Percentiles rank a stretch among this genome's conserved stretches.
phyloP scores from a whole-genome alignment of 2,113 vertebrate genomes.

The Ceuthmochares aereus region DNA sequence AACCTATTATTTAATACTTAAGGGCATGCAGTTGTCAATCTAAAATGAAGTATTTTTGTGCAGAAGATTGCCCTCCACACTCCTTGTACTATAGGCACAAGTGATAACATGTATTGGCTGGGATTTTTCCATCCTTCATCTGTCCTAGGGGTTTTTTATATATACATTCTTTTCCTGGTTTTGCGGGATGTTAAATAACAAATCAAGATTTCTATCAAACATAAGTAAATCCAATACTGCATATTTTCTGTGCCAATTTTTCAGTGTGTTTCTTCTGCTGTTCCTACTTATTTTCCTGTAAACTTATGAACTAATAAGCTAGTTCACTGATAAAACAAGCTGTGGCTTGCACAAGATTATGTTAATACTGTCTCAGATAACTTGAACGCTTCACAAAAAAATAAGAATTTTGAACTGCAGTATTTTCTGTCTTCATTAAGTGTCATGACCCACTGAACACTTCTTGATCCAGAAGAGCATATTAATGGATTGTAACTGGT shows the following conservation, averaged over 20 bases:
- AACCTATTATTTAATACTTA: not conserved
- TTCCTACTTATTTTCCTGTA: not conserved
- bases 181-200: not conserved
- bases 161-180: not conserved
- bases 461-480: not conserved
- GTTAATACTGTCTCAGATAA: not conserved
- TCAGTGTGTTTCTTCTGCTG: not conserved
- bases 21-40: not conserved
- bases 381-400: not conserved
- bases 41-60: not conserved
- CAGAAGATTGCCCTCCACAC: not conserved
- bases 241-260: not conserved
- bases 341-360: not conserved
- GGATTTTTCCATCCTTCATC: not conserved
- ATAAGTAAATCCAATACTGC: not conserved
- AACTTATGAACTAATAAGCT: not conserved
- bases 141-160: not conserved
- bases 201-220: not conserved
- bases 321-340: not conserved
- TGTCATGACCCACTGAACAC: not conserved
- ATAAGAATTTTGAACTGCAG: not conserved
- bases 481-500: not conserved
- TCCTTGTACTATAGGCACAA: not conserved
- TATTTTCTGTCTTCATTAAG: not conserved
- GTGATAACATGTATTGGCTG: not conserved